A percentile compares a stretch with the other conserved stretches of the same genome.
Conservation (phyloP, 2,113 vertebrate genomes). For the Hippocampus zosterae region DNA sequence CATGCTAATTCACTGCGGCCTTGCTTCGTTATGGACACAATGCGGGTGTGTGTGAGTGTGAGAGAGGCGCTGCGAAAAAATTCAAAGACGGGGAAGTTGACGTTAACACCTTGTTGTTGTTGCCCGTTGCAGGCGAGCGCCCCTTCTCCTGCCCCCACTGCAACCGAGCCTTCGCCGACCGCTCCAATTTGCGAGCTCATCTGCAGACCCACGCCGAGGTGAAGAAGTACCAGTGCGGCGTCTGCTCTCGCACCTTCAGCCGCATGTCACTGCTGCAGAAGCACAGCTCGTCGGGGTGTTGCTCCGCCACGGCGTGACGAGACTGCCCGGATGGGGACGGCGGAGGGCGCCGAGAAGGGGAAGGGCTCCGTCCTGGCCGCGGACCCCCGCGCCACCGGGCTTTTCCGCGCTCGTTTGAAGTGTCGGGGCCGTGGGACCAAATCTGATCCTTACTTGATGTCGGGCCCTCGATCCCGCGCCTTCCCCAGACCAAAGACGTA, state of each 20-base stretch:
- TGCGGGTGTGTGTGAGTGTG: slow-evolving; percentile 26
- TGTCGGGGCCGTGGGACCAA: slow-evolving; percentile 53
- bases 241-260: slow-evolving; percentile 93
- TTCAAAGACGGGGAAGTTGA: neutral
- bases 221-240: slow-evolving; percentile 93
- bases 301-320: slow-evolving; percentile 69
- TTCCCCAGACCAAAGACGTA: slow-evolving; percentile 61
- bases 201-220: slow-evolving; percentile 96
- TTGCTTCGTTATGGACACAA: slow-evolving; percentile 41
- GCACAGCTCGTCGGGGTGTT: slow-evolving; percentile 86
- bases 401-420: slow-evolving; percentile 23
- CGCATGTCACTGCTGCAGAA: slow-evolving; percentile 96
- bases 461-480: slow-evolving; percentile 41
- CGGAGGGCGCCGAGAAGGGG: slow-evolving; percentile 37
- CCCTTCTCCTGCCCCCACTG: slow-evolving; percentile 96
- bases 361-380: slow-evolving; percentile 31
- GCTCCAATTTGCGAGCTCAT: slow-evolving; percentile 96
- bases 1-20: slow-evolving; percentile 63
- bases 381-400: slow-evolving; percentile 50
- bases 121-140: slow-evolving; percentile 79
- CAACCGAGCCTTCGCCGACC: slow-evolving; percentile 93
- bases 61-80: slow-evolving; percentile 38
- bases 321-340: slow-evolving; percentile 28
- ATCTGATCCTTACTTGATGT: slow-evolving; percentile 42
- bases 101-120: slow-evolving; percentile 14